Conservation (phyloP, 2,888 invertebrate species). For the Nymphalis c-album region DNA sequence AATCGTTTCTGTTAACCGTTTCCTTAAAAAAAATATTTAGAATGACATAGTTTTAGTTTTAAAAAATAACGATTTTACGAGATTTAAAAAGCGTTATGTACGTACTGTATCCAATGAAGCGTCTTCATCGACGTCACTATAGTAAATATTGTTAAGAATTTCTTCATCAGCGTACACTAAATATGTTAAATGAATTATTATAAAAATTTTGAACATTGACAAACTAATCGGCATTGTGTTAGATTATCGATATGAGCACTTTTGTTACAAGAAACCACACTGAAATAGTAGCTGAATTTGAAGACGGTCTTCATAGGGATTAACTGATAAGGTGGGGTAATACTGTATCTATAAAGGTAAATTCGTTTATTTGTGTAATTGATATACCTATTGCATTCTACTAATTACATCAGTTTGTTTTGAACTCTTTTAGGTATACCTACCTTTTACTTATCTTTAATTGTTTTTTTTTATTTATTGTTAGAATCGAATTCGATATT, state of each 20-base stretch:
- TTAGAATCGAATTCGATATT: too few relatives aligned
- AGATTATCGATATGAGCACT: background rate
- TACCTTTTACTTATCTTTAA: background rate
- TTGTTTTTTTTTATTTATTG: too few relatives aligned
- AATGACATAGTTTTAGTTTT: too few relatives aligned
- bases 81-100: slow-evolving; percentile 30
- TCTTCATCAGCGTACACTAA: slow-evolving; percentile 7
- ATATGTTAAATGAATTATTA: slow-evolving; percentile 1
- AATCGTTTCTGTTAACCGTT: too few relatives aligned
- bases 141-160: slow-evolving; percentile 37
- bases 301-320: slow-evolving; percentile 9
- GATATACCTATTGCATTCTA: background rate
- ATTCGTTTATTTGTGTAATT: slow-evolving; percentile 14
- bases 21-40: too few relatives aligned
- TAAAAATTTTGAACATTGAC: slow-evolving; percentile 2
- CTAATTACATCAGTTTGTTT: too few relatives aligned
- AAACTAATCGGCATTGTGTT: background rate
- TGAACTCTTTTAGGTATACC: background rate
- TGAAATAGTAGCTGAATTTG: slow-evolving; percentile 13
- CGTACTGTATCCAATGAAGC: slow-evolving; percentile 69
- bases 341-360: slow-evolving; percentile 4
- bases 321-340: slow-evolving; percentile 17
- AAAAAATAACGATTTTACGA: background rate
- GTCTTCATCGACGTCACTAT: slow-evolving; percentile 59
- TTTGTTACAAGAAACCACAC: slow-evolving; percentile 2